Evolutionary conservation across 2,113 vertebrate genomes (phyloP).

Genomic region (Irena cyanogastra): DNA sequence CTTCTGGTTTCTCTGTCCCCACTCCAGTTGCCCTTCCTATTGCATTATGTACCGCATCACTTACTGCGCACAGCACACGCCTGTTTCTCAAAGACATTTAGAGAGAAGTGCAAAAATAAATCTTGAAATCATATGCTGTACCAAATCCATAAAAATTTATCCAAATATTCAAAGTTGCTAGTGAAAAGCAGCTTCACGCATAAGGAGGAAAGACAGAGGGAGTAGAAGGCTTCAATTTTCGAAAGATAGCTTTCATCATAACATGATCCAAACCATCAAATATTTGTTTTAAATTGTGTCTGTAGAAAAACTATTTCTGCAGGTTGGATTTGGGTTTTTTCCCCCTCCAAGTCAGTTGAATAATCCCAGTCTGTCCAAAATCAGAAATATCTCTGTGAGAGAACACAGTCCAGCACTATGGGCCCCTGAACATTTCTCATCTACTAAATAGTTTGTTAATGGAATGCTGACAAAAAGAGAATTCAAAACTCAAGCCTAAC

Average conservation of each 20-base stretch:
- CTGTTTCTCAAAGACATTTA: background rate
- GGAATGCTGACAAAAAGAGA: background rate
- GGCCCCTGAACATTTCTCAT: background rate
- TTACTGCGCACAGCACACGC: accelerated
- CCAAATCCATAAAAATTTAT: background rate
- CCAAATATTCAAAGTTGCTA: background rate
- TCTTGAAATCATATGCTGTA: background rate
- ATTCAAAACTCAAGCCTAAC: background rate
- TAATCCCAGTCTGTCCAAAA: background rate
- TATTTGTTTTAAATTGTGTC: background rate
- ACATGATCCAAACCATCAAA: background rate
- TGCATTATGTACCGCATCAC: background rate
- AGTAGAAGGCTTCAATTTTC: background rate
- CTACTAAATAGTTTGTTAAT: background rate
- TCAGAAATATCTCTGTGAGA: background rate
- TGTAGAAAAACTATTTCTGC: background rate
- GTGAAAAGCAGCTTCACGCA: background rate
- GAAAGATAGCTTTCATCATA: background rate
- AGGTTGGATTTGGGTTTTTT: background rate
- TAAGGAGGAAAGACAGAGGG: background rate
- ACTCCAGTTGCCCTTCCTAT: background rate
- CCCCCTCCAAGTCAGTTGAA: no score
- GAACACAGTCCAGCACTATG: background rate
- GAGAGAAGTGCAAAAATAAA: background rate
- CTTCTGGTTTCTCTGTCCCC: background rate